phyloP scores from a whole-genome alignment of 2,797 vertebrate species.

The Artibeus lituratus region DNA sequence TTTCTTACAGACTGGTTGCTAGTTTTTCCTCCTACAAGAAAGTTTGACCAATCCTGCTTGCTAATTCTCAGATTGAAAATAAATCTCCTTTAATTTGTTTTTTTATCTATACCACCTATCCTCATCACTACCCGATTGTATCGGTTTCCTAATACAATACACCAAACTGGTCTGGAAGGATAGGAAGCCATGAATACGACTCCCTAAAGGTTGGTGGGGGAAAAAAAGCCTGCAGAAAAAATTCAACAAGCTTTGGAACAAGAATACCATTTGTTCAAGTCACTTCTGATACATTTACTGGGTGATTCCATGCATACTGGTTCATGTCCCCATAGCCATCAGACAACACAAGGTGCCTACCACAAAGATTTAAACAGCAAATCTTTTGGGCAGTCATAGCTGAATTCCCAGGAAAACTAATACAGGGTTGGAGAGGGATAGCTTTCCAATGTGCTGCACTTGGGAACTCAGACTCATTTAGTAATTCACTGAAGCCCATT shows the following conservation, averaged over 20 bases:
- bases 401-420: conserved; percentile 8
- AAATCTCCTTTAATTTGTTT: background rate
- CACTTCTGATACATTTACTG: background rate
- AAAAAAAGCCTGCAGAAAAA: background rate
- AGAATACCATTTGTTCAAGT: background rate
- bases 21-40: background rate
- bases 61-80: conserved; percentile 7
- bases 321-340: background rate
- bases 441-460: background rate
- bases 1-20: conserved; percentile 56
- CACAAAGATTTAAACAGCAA: background rate
- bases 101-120: background rate
- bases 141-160: background rate
- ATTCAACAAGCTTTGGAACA: background rate
- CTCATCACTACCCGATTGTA: background rate
- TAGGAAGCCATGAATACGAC: conserved; percentile 1
- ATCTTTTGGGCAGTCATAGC: background rate
- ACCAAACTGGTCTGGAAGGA: background rate
- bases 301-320: background rate
- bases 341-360: background rate
- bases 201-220: background rate
- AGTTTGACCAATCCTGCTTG: background rate
- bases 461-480: background rate
- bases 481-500: background rate
- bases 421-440: background rate